Conservation (phyloP, 2,797 vertebrate genomes). For the Esox lucius region DNA sequence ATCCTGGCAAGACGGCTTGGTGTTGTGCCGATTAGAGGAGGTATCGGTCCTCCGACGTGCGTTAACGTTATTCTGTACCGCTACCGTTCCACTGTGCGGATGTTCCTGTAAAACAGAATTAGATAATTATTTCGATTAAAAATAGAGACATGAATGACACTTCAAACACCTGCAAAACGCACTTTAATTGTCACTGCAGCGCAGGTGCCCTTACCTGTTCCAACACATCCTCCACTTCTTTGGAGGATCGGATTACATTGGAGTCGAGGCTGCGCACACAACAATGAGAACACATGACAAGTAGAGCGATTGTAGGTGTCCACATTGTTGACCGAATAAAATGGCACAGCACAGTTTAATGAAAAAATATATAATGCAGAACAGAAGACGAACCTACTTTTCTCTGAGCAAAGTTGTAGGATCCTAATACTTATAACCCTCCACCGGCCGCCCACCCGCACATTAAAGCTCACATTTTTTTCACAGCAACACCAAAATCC, state of each 20-base stretch:
- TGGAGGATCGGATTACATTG: constrained; percentile 74
- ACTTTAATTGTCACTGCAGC: background rate
- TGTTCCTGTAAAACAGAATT: background rate
- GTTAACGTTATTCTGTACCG: background rate
- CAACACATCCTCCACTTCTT: constrained; percentile 44
- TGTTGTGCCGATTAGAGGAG: background rate
- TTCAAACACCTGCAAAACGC: background rate
- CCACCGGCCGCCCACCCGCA: constrained; percentile 27
- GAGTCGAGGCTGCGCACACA: constrained; percentile 62
- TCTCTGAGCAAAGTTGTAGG: background rate
- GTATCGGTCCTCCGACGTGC: constrained; percentile 8
- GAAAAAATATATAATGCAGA: background rate
- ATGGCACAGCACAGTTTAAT: background rate
- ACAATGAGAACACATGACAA: constrained; percentile 51
- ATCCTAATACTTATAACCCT: constrained; percentile 2
- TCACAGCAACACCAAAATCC: constrained; percentile 26
- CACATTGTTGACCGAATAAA: constrained; percentile 32
- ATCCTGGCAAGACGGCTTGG: background rate
- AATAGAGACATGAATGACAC: background rate
- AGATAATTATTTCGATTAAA: background rate
- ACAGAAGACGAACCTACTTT: background rate
- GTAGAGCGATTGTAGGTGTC: constrained; percentile 26
- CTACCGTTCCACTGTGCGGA: background rate
- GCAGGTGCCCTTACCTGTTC: constrained; percentile 46
- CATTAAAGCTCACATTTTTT: constrained; percentile 48